A percentile compares a stretch with the other conserved stretches of the same genome.
Evolutionary conservation across 2,888 invertebrate genomes (phyloP).

Genomic region (Chymomyza procnemis): DNA sequence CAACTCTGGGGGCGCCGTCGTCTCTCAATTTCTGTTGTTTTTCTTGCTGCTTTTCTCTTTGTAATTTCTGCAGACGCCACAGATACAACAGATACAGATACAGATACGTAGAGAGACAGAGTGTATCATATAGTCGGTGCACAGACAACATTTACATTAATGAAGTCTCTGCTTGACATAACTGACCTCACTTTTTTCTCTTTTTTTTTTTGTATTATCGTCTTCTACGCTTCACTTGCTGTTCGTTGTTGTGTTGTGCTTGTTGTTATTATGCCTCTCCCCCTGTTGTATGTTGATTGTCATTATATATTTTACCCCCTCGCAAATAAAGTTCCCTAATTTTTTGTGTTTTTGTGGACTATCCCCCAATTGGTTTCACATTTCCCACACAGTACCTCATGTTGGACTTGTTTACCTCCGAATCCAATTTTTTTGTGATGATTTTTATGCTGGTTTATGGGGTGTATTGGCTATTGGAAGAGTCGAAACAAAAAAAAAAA

Average conservation of each 20-base stretch:
- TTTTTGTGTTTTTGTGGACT: not conserved
- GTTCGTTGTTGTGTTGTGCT: slow-evolving; percentile 13
- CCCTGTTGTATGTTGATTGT: not conserved
- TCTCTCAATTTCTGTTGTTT: not conserved
- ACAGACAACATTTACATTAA: too few species aligned
- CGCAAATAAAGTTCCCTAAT: not conserved
- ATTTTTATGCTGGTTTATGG: not conserved
- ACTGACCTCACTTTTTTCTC: slow-evolving; percentile 42
- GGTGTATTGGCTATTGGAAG: not conserved
- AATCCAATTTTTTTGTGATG: not conserved
- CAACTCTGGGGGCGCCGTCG: not conserved
- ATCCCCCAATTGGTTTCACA: not conserved
- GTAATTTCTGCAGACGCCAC: slow-evolving; percentile 1
- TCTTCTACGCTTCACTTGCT: slow-evolving; percentile 11
- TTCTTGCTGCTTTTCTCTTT: not conserved
- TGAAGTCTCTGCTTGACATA: slow-evolving; percentile 35
- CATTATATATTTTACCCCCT: not conserved
- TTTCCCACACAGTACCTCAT: not conserved
- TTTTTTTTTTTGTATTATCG: slow-evolving; percentile 10
- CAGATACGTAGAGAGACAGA: not conserved
- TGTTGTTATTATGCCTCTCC: slow-evolving; percentile 7
- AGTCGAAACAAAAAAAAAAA: not conserved
- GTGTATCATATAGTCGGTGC: not conserved
- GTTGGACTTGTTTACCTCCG: not conserved
- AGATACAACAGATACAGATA: slow-evolving; percentile 6